Evolutionary conservation across 1,140 invertebrate genomes (phyloP), one percentile per base, ranked within the genome.

Genomic region (Drosophila trapezifrons): DNA sequence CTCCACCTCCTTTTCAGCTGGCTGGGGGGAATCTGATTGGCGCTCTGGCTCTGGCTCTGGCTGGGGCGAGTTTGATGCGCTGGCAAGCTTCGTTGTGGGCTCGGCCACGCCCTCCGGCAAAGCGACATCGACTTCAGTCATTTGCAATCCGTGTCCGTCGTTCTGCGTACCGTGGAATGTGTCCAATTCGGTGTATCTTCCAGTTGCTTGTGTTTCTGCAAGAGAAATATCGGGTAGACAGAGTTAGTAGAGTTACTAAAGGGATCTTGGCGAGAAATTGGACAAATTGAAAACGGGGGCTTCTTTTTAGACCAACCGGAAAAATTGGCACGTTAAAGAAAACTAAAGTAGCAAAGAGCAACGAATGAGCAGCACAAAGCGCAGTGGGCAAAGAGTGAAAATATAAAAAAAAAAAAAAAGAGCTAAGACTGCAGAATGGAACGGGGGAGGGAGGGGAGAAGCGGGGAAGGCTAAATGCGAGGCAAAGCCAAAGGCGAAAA

Each of bases 111-210:
- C 86, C 78, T 91, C 90, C 64, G 90, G 90, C 83, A 91, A 86
- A 62, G 82, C 87, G 77, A 87, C 90, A 87, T 91, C 90, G 70
- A 91, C 90, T 85, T 91, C 90, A 87, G 90, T 91, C 90, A 91
- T 91, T 90, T 90, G 90, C 75, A 77, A 75, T 74, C 57, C 47
- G 58, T 54, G 51, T 54, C 51, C 51, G 51, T 54, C 51, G 51
- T 62, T 47, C 43, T 64, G 40, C 73, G 60, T 65, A 70, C 58
- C 63, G 64, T 87, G 84, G 83, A 87, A 87, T 87, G 83, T 89
- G 64, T 49, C 78, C 56, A 43, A 75, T 59, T 76, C 56, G 62
- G 51, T 86, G 52, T 35, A 55, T 79, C 42, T 73, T 70, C 35
- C 51, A 32, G 29, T 32, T 73, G 42, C 25, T 49, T 42, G 22